A percentile compares a stretch with the other conserved stretches of the same genome.
These are phyloP conservation scores for Danio choprae DNA, from an alignment of 2,797 vertebrate species.

Conservation along the genomic window DNA sequence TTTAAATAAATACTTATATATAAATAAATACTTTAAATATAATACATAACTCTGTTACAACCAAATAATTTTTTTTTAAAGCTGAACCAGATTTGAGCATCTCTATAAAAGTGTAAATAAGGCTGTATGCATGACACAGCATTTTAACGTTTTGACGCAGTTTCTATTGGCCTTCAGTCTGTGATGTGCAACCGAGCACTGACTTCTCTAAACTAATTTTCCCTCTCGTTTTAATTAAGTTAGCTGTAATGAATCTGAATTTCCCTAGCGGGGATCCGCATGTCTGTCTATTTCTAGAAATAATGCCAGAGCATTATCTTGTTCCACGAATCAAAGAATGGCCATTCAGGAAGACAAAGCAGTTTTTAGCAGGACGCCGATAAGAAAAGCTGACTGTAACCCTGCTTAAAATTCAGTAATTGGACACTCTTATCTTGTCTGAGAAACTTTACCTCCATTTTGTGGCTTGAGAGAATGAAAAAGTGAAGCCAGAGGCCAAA, in stretches of 20 bases:
- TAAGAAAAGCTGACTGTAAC: constrained; percentile 62
- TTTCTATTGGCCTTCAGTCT: neutral
- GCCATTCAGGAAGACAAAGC: constrained; percentile 61
- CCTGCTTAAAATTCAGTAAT: constrained; percentile 40
- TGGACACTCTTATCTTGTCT: constrained; percentile 47
- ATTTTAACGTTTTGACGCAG: neutral
- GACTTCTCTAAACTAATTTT: constrained; percentile 18
- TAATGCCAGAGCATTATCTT: constrained; percentile 60
- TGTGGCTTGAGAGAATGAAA: neutral
- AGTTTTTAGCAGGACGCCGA: constrained; percentile 56
- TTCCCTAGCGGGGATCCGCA: constrained; percentile 14
- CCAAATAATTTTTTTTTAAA: too few relatives aligned
- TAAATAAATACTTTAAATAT: too few relatives aligned
- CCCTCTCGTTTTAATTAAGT: constrained; percentile 11
- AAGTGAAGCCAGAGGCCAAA: neutral
- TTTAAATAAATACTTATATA: too few relatives aligned
- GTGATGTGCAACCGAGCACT: neutral
- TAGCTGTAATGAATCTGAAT: neutral
- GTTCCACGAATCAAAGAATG: constrained; percentile 46
- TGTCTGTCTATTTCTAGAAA: constrained; percentile 56
- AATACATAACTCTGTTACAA: too few relatives aligned
- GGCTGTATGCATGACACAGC: too few relatives aligned
- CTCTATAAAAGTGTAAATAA: too few relatives aligned
- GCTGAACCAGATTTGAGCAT: too few relatives aligned
- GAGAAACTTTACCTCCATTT: constrained; percentile 42